Conservation (phyloP, 2,888 invertebrate genomes). For the Acleris cristana region DNA sequence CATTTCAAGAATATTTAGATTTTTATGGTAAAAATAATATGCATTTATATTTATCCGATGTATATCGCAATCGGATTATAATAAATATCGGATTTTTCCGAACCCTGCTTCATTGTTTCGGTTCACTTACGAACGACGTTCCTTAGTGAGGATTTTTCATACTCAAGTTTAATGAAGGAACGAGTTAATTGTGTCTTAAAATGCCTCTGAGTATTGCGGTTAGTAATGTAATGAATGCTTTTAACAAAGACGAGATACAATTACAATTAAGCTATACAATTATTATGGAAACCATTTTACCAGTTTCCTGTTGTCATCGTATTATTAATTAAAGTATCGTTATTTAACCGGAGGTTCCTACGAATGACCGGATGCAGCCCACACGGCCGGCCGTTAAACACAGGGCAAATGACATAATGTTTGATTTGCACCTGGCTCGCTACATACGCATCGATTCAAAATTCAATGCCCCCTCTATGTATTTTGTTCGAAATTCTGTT, state of each 20-base stretch:
- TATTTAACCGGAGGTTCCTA: constrained; percentile 25
- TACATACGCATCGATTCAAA: constrained; percentile 36
- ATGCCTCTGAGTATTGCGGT: too few relatives aligned
- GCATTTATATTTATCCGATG: too few relatives aligned
- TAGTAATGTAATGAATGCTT: too few relatives aligned
- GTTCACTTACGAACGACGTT: constrained; percentile 10
- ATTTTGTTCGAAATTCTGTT: constrained; percentile 60
- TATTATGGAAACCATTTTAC: neutral
- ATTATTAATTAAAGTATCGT: constrained; percentile 9
- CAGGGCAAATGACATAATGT: constrained; percentile 32
- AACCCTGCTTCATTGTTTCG: constrained; percentile 19
- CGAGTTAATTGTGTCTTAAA: too few relatives aligned
- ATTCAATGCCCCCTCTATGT: constrained; percentile 44
- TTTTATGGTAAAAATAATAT: too few relatives aligned
- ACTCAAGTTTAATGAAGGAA: too few relatives aligned
- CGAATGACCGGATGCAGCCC: constrained; percentile 24
- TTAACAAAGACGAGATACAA: too few relatives aligned
- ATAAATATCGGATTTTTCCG: too few relatives aligned
- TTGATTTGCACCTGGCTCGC: constrained; percentile 35
- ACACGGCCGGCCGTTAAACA: constrained; percentile 24
- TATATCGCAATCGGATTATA: too few relatives aligned
- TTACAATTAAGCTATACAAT: neutral
- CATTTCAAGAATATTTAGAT: too few relatives aligned
- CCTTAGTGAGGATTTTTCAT: too few relatives aligned
- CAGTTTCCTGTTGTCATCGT: neutral